These are phyloP conservation scores for Rhopilema esculentum DNA, from an alignment of 30 jellyfish, hydroid and myxozoan species.

Conservation along the genomic window DNA sequence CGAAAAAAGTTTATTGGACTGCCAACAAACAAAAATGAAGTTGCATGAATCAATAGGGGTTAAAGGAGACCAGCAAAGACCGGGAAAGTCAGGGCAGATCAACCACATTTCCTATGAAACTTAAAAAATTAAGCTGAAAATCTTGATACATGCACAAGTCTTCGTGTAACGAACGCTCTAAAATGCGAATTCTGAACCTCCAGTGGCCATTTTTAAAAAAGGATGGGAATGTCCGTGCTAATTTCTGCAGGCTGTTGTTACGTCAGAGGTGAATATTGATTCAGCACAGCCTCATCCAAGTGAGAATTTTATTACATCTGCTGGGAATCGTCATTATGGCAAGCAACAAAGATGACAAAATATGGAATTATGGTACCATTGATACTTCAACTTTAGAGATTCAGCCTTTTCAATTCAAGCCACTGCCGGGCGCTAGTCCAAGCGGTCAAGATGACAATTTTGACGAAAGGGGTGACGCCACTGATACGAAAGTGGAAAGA, in stretches of 20 bases:
- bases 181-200: constrained; percentile 8
- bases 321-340: neutral
- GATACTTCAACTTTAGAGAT: neutral
- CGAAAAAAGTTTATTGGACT: no score
- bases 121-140: neutral
- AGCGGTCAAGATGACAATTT: neutral
- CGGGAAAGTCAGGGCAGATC: neutral
- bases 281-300: neutral
- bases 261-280: constrained; percentile 10
- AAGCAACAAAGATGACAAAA: constrained; percentile 5
- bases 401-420: constrained; percentile 9
- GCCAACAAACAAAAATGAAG: no score
- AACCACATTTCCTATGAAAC: neutral
- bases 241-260: neutral
- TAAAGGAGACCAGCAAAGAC: neutral
- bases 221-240: constrained; percentile 8
- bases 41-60: no score
- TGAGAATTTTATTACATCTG: neutral
- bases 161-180: constrained; percentile 1
- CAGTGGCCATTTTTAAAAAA: constrained; percentile 2
- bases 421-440: neutral
- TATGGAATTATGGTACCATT: neutral
- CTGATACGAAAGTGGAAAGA: neutral
- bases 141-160: neutral
- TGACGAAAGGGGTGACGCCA: constrained; percentile 9